Percentiles rank a stretch among this genome's conserved stretches.
Evolutionary conservation across 1,140 invertebrate species (phyloP).

Genomic region (Bemisia tabaci): DNA sequence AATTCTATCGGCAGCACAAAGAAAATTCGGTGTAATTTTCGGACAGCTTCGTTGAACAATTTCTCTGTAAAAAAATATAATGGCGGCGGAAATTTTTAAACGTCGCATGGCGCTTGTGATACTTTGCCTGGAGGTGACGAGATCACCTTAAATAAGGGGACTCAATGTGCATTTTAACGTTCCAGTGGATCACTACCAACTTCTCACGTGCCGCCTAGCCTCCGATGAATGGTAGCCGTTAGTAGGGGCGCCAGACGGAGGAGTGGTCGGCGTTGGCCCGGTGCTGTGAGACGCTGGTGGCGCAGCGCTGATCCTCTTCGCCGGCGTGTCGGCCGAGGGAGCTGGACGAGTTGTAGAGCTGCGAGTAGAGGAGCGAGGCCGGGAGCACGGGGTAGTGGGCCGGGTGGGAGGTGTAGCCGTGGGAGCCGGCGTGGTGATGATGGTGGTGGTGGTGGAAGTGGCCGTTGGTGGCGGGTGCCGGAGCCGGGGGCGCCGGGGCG

Average conservation of each 20-base stretch:
- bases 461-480: slow-evolving; percentile 2
- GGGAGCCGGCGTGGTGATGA: slow-evolving; percentile 15
- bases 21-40: too few relatives aligned
- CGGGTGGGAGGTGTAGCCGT: slow-evolving; percentile 38
- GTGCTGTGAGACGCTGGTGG: neutral
- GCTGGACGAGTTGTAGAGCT: slow-evolving; percentile 44
- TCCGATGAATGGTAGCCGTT: neutral
- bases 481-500: neutral
- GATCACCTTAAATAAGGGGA: too few relatives aligned
- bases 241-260: neutral
- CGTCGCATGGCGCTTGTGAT: too few relatives aligned
- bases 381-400: slow-evolving; percentile 57
- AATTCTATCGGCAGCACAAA: too few relatives aligned
- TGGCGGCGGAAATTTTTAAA: too few relatives aligned
- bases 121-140: too few relatives aligned
- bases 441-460: slow-evolving; percentile 18
- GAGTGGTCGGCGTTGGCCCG: neutral
- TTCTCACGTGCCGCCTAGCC: too few relatives aligned
- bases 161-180: too few relatives aligned
- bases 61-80: too few relatives aligned
- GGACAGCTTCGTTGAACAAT: too few relatives aligned
- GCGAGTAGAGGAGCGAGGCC: slow-evolving; percentile 64
- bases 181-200: too few relatives aligned
- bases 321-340: too few relatives aligned
- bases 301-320: neutral